Base-by-base conservation (phyloP, 2,797 vertebrate genomes). In the Taenioides sp. region DNA sequence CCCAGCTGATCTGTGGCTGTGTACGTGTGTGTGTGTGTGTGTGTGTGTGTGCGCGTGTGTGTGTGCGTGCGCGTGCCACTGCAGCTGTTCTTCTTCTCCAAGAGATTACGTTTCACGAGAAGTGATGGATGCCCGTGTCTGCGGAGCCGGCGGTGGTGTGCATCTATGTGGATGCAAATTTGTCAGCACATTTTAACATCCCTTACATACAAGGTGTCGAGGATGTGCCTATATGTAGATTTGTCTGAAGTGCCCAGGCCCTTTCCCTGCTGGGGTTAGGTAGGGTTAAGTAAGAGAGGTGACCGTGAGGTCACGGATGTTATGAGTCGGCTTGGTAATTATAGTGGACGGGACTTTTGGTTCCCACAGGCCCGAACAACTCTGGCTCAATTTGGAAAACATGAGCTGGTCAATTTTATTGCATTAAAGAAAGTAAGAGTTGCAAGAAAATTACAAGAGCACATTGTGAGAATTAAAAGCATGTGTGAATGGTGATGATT, bases 81-180 rank as follows among this genome's bases (percentile, higher is more conserved):
- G 86, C 89, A 92, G 89, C 90, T 91, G 91, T 91, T 88, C 85
- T 76, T 85, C 82, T 78, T 85, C 79, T 85, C 77, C 50, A 73
- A 84, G 81, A 88, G 90, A 89, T 92, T 88, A 90, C 75, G 86
- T 92, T 90, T 89, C 91, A 85, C 85, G 87, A 91, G 84, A 88
- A 86, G 86, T 89, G 89, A 91, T 86, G 87, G 89, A 92, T 88
- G 87, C 80, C 86, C 87, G 78, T 80, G 83, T 91, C 79, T 89
- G 87, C 77, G 75, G 75, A 85, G 80, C 87, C 82, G 80, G 87
- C 82, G 87, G 87, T 84, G 87, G 86, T 89, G 82, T 76, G 76
- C 59, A 77, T 66, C 68, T 57, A 65, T 40, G 64, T 66, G 37
- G 71, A 3, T 71, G 57, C 59, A 67, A 50, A 71, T 71, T 71